Evolutionary conservation across 2,113 vertebrate species (phyloP), one percentile per base, ranked within the genome.

Genomic region (Megalops atlanticus): DNA sequence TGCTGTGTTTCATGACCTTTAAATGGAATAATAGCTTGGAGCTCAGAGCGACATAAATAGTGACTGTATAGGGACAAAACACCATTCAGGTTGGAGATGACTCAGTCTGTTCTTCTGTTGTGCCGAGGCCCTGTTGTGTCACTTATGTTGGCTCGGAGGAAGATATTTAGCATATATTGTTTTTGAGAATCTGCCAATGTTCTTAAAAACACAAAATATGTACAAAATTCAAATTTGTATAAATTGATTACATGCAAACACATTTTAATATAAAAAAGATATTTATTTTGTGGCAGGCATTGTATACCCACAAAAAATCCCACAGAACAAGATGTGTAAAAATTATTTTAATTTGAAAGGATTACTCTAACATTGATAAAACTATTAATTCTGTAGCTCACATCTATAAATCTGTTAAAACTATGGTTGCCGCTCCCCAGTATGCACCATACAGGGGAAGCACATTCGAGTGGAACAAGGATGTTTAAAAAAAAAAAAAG

Each of bases 1-100:
- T 15, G 24, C n/a, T 35, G 54, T 40, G 77, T 79, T 58, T 21
- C 27, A 45, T 71, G 45, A 78, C 77, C 77, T 79, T 78, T 79
- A 54, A 35, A 45, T 70, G 39, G 58, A 79, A 79, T 27, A 40
- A 35, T 14, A 69, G 64, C 64, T 69, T 71, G 39, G 31, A 71
- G 39, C 58, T 71, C 27, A 43, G 33, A 43, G 64, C 11, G n/a
- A n/a, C 40, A 79, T 33, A 71, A 79, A 71, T 11, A 43, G 40
- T 41, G n/a, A 40, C 14, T 79, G 24, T 27, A 33, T 31, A 71
- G 58, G n/a, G 24, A 79, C 24, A 14, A 58, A 79, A 79, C 12
- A 39, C 33, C 40, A 11, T 77, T 77, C 47, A 21, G 40, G 33
- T 77, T 36, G 33, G 4, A 10, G 21, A 15, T 43, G 54, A 79